phyloP scores from a whole-genome alignment of 2,888 invertebrate species.

The Hyposoter didymator region DNA sequence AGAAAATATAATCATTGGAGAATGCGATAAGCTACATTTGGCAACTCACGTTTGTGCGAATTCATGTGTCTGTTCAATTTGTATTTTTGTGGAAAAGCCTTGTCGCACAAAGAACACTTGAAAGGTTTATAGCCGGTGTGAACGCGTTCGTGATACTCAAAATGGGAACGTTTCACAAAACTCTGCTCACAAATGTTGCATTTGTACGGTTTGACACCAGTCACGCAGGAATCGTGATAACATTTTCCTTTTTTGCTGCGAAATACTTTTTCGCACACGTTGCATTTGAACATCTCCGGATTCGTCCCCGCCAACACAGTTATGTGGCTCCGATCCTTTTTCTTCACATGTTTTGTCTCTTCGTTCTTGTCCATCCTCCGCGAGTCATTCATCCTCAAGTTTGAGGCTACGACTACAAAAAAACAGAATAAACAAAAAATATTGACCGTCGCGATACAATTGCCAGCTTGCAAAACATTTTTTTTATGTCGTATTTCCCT shows the following conservation, averaged over 20 bases:
- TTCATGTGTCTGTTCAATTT: slow-evolving; percentile 89
- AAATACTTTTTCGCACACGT: slow-evolving; percentile 89
- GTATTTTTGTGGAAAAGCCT: slow-evolving; percentile 89
- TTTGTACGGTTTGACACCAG: slow-evolving; percentile 84
- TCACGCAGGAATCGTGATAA: slow-evolving; percentile 80
- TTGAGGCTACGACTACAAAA: not conserved
- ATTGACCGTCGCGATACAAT: not conserved
- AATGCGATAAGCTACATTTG: not conserved
- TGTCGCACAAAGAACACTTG: slow-evolving; percentile 88
- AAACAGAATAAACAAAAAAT: not conserved
- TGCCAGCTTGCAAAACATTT: not conserved
- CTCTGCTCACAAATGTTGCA: slow-evolving; percentile 84
- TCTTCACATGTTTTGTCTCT: slow-evolving; percentile 28
- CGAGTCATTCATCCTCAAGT: not conserved
- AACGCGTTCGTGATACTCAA: slow-evolving; percentile 89
- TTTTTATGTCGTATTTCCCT: not conserved
- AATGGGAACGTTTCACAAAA: slow-evolving; percentile 90
- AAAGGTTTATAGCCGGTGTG: slow-evolving; percentile 88
- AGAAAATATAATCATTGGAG: not conserved
- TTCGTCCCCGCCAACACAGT: slow-evolving; percentile 81
- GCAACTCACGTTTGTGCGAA: slow-evolving; percentile 77
- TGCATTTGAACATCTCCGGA: slow-evolving; percentile 87
- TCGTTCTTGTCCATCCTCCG: not conserved
- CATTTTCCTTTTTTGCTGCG: slow-evolving; percentile 85
- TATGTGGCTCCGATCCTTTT: slow-evolving; percentile 79